These are phyloP conservation scores for Varroa destructor DNA, from an alignment of 1,140 invertebrate species.

Conservation along the genomic window DNA sequence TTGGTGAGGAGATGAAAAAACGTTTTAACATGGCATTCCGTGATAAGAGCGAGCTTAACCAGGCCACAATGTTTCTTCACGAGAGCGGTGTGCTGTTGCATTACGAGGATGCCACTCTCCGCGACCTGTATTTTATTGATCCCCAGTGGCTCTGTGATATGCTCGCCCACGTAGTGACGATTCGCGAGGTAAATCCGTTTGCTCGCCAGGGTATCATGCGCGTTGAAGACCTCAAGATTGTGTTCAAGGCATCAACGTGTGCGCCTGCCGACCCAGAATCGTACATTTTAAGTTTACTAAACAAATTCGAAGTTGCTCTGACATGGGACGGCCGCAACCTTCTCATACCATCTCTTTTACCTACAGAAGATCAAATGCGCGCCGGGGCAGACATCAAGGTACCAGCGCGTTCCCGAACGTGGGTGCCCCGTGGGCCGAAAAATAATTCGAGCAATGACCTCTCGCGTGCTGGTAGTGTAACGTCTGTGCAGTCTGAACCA, in stretches of 20 bases:
- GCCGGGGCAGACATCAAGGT: slow-evolving; percentile 47
- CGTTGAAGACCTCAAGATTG: slow-evolving; percentile 74
- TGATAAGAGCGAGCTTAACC: slow-evolving; percentile 76
- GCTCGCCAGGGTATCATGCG: slow-evolving; percentile 81
- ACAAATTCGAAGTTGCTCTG: slow-evolving; percentile 93
- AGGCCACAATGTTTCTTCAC: slow-evolving; percentile 89
- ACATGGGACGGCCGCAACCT: slow-evolving; percentile 87
- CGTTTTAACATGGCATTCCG: slow-evolving; percentile 58
- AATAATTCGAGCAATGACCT: slow-evolving; percentile 38
- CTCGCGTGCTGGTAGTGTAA: slow-evolving; percentile 5
- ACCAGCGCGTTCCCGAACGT: slow-evolving; percentile 56
- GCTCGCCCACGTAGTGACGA: slow-evolving; percentile 86
- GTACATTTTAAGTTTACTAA: slow-evolving; percentile 77
- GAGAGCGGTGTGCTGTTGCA: slow-evolving; percentile 95
- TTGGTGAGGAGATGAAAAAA: slow-evolving; percentile 55
- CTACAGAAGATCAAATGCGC: slow-evolving; percentile 57
- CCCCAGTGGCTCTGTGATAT: slow-evolving; percentile 98
- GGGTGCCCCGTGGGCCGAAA: slow-evolving; percentile 51
- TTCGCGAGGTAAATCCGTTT: slow-evolving; percentile 89
- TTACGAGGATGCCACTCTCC: slow-evolving; percentile 88
- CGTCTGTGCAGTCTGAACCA: slow-evolving; percentile 23
- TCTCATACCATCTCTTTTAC: slow-evolving; percentile 79
- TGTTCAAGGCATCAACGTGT: slow-evolving; percentile 64
- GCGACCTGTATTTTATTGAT: slow-evolving; percentile 86
- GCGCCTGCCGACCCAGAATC: slow-evolving; percentile 48